Percentiles rank a stretch among this genome's conserved stretches.
phyloP scores from a whole-genome alignment of 2,888 invertebrate species.

The Cantharis nigra region DNA sequence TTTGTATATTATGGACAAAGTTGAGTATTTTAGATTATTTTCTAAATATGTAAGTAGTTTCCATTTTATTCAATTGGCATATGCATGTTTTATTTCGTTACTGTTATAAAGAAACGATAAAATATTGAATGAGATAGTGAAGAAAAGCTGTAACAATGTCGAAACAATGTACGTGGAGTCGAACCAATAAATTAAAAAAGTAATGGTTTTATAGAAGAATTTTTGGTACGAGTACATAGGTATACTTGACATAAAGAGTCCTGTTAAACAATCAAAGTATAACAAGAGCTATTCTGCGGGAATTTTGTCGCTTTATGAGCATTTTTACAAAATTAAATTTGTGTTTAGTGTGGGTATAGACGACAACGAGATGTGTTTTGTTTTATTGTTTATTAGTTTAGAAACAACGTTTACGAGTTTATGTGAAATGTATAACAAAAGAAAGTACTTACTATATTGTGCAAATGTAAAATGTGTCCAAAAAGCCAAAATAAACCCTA shows the following conservation, averaged over 20 bases:
- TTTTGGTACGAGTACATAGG: neutral
- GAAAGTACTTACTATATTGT: conserved; percentile 36
- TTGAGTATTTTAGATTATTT: neutral
- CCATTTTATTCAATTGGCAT: neutral
- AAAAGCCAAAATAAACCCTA: conserved; percentile 33
- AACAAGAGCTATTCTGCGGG: conserved; percentile 10
- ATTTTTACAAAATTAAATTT: conserved; percentile 37
- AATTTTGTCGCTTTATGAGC: conserved; percentile 31
- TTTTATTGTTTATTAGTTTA: conserved; percentile 39
- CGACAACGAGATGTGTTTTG: conserved; percentile 34
- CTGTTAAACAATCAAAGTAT: conserved; percentile 14
- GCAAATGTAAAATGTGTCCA: conserved; percentile 33
- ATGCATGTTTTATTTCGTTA: neutral
- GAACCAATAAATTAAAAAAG: neutral
- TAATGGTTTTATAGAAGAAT: neutral
- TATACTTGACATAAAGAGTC: conserved; percentile 7
- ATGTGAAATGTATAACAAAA: conserved; percentile 20
- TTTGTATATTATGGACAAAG: neutral
- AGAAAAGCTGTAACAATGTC: neutral
- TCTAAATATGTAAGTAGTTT: neutral
- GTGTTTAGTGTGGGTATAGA: conserved; percentile 33
- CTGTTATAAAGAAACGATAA: neutral
- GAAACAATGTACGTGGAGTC: neutral
- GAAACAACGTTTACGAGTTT: conserved; percentile 30
- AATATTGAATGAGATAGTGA: neutral